Evolutionary conservation across 2,797 vertebrate species (phyloP).

Genomic region (Arnoldichthys spilopterus): DNA sequence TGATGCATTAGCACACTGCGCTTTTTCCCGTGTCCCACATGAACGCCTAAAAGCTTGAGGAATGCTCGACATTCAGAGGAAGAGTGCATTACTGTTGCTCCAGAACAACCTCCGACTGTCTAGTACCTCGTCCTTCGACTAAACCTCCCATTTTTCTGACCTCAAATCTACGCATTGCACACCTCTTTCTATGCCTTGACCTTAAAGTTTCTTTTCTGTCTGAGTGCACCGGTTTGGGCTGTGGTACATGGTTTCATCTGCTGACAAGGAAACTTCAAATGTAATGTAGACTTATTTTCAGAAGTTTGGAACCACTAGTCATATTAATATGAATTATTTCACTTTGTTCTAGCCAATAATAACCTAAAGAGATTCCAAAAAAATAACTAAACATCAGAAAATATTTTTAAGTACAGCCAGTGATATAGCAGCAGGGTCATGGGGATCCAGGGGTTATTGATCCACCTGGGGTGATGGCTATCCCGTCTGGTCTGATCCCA

Average conservation of each 20-base stretch:
- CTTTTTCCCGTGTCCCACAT: conserved; percentile 41
- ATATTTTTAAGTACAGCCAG: too few relatives aligned
- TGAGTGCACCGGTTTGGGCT: neutral
- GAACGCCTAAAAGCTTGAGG: conserved; percentile 48
- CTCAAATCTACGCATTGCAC: conserved; percentile 10
- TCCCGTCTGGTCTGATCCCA: too few relatives aligned
- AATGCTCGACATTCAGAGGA: conserved; percentile 23
- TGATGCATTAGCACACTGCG: conserved; percentile 51
- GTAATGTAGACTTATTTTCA: neutral
- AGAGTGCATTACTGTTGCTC: conserved; percentile 28
- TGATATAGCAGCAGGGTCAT: too few relatives aligned
- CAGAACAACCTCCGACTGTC: neutral
- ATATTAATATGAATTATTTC: too few relatives aligned
- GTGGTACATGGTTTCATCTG: neutral
- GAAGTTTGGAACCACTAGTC: neutral
- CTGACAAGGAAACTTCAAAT: neutral
- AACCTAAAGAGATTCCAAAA: neutral
- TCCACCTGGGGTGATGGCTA: too few relatives aligned
- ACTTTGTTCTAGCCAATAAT: neutral
- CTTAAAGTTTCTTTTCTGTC: neutral
- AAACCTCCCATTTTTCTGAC: conserved; percentile 38
- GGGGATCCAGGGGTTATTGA: too few relatives aligned
- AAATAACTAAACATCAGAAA: neutral
- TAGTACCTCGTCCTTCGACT: conserved; percentile 5
- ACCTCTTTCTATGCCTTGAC: conserved; percentile 9